Evolutionary conservation across 2,113 vertebrate species (phyloP).

Genomic region (Atherinomorus stipes): DNA sequence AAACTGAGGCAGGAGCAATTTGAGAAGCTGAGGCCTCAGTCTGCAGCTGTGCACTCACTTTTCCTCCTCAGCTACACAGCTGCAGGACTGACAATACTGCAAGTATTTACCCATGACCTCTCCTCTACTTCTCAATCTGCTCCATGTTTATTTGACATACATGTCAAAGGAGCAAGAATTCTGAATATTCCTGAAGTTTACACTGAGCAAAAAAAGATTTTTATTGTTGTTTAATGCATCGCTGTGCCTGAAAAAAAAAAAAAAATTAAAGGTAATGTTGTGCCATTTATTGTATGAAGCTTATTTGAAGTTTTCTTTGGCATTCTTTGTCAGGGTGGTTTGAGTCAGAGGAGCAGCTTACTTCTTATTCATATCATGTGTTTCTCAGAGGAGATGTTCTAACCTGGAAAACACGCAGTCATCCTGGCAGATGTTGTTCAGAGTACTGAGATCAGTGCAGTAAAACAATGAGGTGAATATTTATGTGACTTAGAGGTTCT

Average conservation of each 20-base stretch:
- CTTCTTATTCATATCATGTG: constrained; percentile 55
- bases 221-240: not conserved
- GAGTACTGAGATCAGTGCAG: constrained; percentile 47
- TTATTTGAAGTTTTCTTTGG: constrained; percentile 6
- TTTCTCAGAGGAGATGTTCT: constrained; percentile 55
- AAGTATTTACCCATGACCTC: constrained; percentile 75
- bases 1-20: constrained; percentile 81
- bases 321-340: constrained; percentile 27
- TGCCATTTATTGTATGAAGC: not conserved
- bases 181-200: not conserved
- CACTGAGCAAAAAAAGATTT: not conserved
- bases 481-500: constrained; percentile 29
- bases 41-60: constrained; percentile 79
- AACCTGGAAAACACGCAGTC: constrained; percentile 54
- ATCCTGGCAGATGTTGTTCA: constrained; percentile 57
- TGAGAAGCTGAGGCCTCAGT: constrained; percentile 76
- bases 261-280: not conserved
- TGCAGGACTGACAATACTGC: constrained; percentile 65
- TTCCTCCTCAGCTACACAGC: constrained; percentile 65
- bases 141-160: constrained; percentile 42
- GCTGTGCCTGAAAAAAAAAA: not conserved
- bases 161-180: constrained; percentile 19
- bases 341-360: constrained; percentile 39
- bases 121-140: constrained; percentile 65
- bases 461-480: constrained; percentile 56